Percentiles rank a stretch among this genome's conserved stretches.
phyloP scores from a whole-genome alignment of 1,140 invertebrate genomes.

The Drosophila auraria region DNA sequence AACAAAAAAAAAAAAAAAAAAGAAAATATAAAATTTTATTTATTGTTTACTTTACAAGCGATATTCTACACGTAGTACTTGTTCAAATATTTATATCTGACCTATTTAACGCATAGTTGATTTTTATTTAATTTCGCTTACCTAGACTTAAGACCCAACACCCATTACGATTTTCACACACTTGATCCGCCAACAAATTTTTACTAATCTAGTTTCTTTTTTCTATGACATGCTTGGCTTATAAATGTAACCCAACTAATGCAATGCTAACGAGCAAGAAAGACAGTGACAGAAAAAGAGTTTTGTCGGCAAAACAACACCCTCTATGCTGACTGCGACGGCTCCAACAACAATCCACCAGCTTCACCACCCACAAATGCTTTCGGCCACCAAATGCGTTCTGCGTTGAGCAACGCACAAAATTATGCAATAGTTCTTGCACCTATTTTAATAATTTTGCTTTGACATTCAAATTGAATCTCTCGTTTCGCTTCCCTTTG shows the following conservation, averaged over 20 bases:
- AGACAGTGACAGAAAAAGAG: slow-evolving; percentile 36
- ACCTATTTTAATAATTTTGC: slow-evolving; percentile 37
- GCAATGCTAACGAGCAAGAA: slow-evolving; percentile 71
- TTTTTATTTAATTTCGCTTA: slow-evolving; percentile 11
- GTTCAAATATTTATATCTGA: slow-evolving; percentile 56
- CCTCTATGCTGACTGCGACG: slow-evolving; percentile 20
- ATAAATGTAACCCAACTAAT: slow-evolving; percentile 74
- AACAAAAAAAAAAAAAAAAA: not conserved
- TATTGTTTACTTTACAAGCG: slow-evolving; percentile 10
- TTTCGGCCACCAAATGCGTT: slow-evolving; percentile 66
- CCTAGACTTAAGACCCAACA: slow-evolving; percentile 43
- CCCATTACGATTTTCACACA: slow-evolving; percentile 30
- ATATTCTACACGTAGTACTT: slow-evolving; percentile 26
- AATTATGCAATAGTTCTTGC: slow-evolving; percentile 76
- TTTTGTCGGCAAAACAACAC: slow-evolving; percentile 8
- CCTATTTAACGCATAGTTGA: slow-evolving; percentile 28
- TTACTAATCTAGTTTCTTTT: slow-evolving; percentile 85
- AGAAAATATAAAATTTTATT: not conserved
- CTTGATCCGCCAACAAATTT: slow-evolving; percentile 69
- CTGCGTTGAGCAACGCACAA: slow-evolving; percentile 56
- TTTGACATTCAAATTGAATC: slow-evolving; percentile 69
- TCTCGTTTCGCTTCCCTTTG: slow-evolving; percentile 30
- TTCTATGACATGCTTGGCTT: slow-evolving; percentile 85
- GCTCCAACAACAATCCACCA: slow-evolving; percentile 7
- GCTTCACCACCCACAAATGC: slow-evolving; percentile 41